phyloP scores from a whole-genome alignment of 2,888 invertebrate genomes.

The Ochropleura plecta region DNA sequence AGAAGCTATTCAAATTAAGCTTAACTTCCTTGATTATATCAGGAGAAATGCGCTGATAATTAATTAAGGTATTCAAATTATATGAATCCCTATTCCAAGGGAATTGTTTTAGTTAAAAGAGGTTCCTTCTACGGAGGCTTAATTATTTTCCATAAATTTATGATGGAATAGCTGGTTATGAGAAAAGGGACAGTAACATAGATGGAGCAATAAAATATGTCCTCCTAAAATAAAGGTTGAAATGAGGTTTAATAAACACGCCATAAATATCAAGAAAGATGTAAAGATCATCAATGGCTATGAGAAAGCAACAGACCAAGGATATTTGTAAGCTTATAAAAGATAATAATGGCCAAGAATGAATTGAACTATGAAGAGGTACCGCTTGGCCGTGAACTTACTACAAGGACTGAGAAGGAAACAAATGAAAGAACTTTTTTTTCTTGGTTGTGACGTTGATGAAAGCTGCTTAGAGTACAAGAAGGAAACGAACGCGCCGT shows the following conservation, averaged over 20 bases:
- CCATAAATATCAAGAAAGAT: neutral
- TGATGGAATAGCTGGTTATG: neutral
- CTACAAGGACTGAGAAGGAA: neutral
- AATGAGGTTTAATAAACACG: neutral
- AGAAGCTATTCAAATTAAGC: conserved; percentile 17
- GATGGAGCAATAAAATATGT: neutral
- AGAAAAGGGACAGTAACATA: neutral
- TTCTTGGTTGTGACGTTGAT: no score
- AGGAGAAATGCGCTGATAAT: conserved; percentile 17
- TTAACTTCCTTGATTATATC: conserved; percentile 41
- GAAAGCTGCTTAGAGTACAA: neutral
- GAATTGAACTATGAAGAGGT: neutral
- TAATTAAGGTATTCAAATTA: neutral
- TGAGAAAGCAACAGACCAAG: neutral
- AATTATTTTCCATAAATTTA: neutral
- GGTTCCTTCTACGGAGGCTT: neutral
- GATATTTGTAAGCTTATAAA: neutral
- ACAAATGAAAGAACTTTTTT: neutral
- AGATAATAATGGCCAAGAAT: neutral
- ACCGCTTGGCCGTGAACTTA: neutral
- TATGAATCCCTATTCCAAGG: neutral
- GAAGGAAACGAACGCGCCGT: neutral
- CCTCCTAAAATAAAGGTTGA: neutral
- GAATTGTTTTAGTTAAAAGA: conserved; percentile 1
- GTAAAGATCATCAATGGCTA: neutral